Evolutionary conservation across 2,113 vertebrate species (phyloP).

Genomic region (Artemisiospiza belli): DNA sequence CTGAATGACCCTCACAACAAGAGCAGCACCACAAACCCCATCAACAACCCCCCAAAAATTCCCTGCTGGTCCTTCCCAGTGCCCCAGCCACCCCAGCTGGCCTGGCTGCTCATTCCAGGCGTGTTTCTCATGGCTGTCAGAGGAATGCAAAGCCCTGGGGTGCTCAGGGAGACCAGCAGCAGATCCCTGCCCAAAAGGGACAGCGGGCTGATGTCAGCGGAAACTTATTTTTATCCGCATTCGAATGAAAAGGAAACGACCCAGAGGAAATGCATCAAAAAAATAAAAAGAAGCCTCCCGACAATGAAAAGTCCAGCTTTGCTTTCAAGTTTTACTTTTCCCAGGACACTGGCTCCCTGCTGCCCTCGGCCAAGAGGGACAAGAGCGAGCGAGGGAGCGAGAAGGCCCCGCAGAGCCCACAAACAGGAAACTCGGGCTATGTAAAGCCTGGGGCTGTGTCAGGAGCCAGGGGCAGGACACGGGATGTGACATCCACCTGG

Average conservation of each 20-base stretch:
- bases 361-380: conserved; percentile 19
- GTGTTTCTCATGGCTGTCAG: background rate
- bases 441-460: background rate
- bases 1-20: fast-evolving
- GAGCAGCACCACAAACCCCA: background rate
- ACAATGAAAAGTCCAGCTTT: conserved; percentile 13
- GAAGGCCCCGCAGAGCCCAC: background rate
- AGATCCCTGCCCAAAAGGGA: conserved; percentile 3
- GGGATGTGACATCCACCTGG: background rate
- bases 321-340: conserved; percentile 65
- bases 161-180: background rate
- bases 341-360: conserved; percentile 56
- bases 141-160: conserved; percentile 59
- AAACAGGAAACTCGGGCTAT: conserved; percentile 11
- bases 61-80: background rate
- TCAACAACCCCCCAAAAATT: background rate
- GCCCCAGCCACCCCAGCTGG: background rate
- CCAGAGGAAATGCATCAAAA: conserved; percentile 55
- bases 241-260: conserved; percentile 38
- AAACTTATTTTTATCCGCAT: conserved; percentile 56
- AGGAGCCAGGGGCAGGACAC: background rate
- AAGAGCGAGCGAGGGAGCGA: background rate
- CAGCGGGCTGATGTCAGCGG: conserved; percentile 66
- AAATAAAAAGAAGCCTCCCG: background rate
- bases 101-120: conserved; percentile 21